Evolutionary conservation across 2,888 invertebrate species (phyloP).

Genomic region (Nomada hirtipes): DNA sequence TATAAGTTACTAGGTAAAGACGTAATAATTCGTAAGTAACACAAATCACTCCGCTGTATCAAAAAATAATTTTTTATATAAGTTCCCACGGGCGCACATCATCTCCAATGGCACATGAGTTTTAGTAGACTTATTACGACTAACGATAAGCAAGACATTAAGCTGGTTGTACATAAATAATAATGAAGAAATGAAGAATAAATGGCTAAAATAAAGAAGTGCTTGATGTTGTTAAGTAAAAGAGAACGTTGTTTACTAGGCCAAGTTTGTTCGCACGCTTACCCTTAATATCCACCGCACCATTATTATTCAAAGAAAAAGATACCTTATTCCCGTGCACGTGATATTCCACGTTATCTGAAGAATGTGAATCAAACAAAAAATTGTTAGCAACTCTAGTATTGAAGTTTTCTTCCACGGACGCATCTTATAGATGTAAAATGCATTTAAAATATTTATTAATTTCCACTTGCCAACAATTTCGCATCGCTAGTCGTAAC

Average conservation of each 20-base stretch:
- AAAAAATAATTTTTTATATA: conserved; percentile 83
- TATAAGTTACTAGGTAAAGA: conserved; percentile 79
- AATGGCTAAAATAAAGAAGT: conserved; percentile 78
- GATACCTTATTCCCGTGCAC: conserved; percentile 51
- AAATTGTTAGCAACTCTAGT: neutral
- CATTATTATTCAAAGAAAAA: conserved; percentile 31
- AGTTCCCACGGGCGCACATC: conserved; percentile 83
- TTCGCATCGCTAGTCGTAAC: no score
- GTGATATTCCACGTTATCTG: conserved; percentile 17
- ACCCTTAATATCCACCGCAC: conserved; percentile 62
- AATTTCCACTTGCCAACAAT: no score
- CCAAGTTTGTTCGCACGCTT: conserved; percentile 63
- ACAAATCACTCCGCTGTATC: conserved; percentile 82
- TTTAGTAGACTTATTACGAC: conserved; percentile 77
- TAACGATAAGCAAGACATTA: conserved; percentile 71
- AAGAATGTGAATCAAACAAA: conserved; percentile 3
- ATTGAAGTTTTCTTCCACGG: conserved; percentile 20
- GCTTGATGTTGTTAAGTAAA: conserved; percentile 82
- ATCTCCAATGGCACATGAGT: conserved; percentile 82
- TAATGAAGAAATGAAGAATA: conserved; percentile 77
- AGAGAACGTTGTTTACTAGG: conserved; percentile 73
- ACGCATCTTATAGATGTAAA: conserved; percentile 2
- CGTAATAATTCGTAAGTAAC: conserved; percentile 80
- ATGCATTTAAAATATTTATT: conserved; percentile 2
- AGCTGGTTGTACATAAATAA: conserved; percentile 83